Evolutionary conservation across 2,113 vertebrate species (phyloP), one percentile per base, ranked within the genome.

Genomic region (Erinaceus europaeus): DNA sequence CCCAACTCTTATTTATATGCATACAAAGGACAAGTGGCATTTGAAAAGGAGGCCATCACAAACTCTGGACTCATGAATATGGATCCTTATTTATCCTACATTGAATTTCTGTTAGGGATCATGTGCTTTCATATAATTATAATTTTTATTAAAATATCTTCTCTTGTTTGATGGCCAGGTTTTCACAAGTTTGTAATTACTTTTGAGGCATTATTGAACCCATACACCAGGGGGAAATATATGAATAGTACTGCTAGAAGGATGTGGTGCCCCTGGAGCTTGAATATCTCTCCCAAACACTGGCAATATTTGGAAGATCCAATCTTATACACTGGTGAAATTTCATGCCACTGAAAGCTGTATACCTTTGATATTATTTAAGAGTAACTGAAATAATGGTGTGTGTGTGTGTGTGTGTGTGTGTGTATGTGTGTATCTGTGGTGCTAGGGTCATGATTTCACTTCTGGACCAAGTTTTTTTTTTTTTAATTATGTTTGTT

Each of bases 91-190:
- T 85, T 77, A 34, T 64, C 36, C 61, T 25, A 62, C 59, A 10
- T 86, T 15, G 32, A 38, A 3, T 53, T 75, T 90, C 83, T 89
- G 0, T 75, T 68, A 50, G 55, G 23, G 34, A 76, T 72, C 52
- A 52, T 3, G 0, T 32, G 23, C 25, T 81, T 53, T 57, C 34
- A 48, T 36, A 40, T 72, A 17, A 64, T 72, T 42, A 36, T 9
- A 69, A 13, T 73, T 86, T n/a, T 88, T 57, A 64, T 40, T 65
- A 5, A 93, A 72, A 18, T 53, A 15, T 67, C 81, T 78, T 34
- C 34, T 71, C 29, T 75, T 85, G 46, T 46, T 83, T 34, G 9
- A 14, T 86, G 57, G 21, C 32, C n/a, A 55, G 27, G 18, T 32
- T 83, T 74, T 71, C n/a, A 5, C 9, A 57, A 68, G 6, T 83